These are phyloP conservation scores for Phylloscopus trochilus DNA, from an alignment of 2,113 vertebrate species.

Conservation along the genomic window DNA sequence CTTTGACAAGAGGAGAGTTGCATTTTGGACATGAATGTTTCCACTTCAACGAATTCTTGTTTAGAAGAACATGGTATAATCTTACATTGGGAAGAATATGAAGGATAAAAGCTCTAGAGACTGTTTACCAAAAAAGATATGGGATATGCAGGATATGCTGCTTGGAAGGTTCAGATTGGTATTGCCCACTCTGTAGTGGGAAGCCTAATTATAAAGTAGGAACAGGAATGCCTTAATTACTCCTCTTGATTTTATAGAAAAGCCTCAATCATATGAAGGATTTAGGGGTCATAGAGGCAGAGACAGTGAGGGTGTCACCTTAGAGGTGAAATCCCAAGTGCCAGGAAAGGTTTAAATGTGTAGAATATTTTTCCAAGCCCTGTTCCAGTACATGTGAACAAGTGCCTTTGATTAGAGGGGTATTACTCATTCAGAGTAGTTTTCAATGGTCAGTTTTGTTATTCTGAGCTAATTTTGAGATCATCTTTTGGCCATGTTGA, in stretches of 20 bases:
- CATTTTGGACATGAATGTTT: background rate
- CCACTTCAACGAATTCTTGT: background rate
- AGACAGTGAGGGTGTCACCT: background rate
- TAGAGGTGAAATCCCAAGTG: background rate
- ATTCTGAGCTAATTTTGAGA: background rate
- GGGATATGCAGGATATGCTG: background rate
- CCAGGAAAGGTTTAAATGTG: background rate
- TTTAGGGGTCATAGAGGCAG: background rate
- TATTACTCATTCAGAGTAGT: background rate
- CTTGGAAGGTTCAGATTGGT: background rate
- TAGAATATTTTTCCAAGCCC: background rate
- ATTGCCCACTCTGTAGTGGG: background rate
- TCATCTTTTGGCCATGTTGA: background rate
- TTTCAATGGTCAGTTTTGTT: background rate
- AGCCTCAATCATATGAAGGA: background rate
- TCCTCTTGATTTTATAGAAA: background rate
- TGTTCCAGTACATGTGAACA: background rate
- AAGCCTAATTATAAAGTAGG: background rate
- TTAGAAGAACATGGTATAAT: background rate
- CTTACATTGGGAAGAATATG: background rate
- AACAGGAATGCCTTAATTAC: background rate
- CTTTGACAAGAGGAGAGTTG: background rate
- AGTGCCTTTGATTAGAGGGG: background rate
- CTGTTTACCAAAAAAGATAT: background rate
- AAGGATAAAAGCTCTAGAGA: background rate